Base-by-base conservation (phyloP, 2,888 invertebrate genomes). In the Heliconius charithonia region DNA sequence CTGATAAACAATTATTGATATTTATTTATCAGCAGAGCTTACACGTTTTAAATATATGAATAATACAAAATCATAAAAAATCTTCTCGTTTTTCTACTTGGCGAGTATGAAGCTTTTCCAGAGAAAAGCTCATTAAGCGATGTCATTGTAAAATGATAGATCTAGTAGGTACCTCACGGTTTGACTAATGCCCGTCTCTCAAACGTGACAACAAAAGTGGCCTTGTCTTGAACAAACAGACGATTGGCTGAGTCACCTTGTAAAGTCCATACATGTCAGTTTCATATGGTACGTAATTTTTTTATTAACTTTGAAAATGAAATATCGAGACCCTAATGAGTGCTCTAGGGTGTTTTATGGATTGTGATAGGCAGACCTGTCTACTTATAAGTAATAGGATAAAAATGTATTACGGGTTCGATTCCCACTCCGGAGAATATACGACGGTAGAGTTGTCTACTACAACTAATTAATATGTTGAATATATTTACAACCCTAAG, bases 201-300 rank as follows among this genome's bases (percentile, higher is more conserved):
- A 71, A 27, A 29, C 32, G n/a, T 67, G 72, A 79, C 72, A 79
- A 67, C 41, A 72, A 76, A 76, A 76, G 66, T 59, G 76, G 76
- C 62, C 66, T 79, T 66, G 71, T 56, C 65, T 75, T 59, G 56
- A 67, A 71, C 29, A 56, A 72, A 59, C 41, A 67, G 75, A 62
- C 37, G 59, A 22, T 45, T 75, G 75, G 27, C 29, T 76, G 71
- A 72, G 56, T 51, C 75, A 75, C 79, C 51, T 72, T 71, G 59
- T 62, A 25, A 37, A 65, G n/a, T 73, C 67, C 56, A 56, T 67
- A 45, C 69, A 70, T 56, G 69, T 37, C 29, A 75, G 67, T 70
- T 62, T 27, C 25, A 25, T 66, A 51, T 32, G 25, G 66, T 75
- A 16, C 27, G 37, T 59, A 51, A 37, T 59, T 69, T 59, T n/a